A percentile compares a stretch with the other conserved stretches of the same genome.
Conservation (phyloP, 2,113 vertebrate genomes). For the Pithys albifrons region DNA sequence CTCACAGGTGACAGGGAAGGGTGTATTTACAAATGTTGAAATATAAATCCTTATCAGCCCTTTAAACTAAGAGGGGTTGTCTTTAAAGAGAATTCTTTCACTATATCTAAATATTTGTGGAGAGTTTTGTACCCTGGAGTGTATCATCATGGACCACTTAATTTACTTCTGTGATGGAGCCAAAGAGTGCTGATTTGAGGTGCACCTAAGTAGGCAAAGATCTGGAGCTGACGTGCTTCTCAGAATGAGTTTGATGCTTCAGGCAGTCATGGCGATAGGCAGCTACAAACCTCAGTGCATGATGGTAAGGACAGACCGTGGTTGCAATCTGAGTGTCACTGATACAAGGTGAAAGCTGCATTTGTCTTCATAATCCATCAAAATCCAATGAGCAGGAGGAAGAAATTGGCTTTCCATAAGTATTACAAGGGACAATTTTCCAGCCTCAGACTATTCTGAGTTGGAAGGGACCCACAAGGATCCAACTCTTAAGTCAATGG, state of each 20-base stretch:
- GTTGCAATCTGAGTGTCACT: background rate
- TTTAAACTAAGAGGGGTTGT: background rate
- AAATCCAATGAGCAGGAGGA: background rate
- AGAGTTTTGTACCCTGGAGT: background rate
- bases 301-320: background rate
- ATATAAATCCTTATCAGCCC: background rate
- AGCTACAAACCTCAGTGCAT: background rate
- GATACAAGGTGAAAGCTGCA: background rate
- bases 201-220: background rate
- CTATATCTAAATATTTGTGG: background rate
- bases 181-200: background rate
- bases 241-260: background rate
- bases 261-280: background rate
- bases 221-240: background rate
- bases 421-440: background rate
- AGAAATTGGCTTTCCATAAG: background rate
- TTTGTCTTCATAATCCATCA: background rate
- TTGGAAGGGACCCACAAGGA: too few relatives aligned
- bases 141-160: accelerated
- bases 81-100: background rate
- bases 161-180: background rate
- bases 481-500: too few relatives aligned
- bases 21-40: background rate
- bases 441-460: background rate
- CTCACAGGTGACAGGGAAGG: background rate